Evolutionary conservation across 2,888 invertebrate species (phyloP).

Genomic region (Ectemnius continuus): DNA sequence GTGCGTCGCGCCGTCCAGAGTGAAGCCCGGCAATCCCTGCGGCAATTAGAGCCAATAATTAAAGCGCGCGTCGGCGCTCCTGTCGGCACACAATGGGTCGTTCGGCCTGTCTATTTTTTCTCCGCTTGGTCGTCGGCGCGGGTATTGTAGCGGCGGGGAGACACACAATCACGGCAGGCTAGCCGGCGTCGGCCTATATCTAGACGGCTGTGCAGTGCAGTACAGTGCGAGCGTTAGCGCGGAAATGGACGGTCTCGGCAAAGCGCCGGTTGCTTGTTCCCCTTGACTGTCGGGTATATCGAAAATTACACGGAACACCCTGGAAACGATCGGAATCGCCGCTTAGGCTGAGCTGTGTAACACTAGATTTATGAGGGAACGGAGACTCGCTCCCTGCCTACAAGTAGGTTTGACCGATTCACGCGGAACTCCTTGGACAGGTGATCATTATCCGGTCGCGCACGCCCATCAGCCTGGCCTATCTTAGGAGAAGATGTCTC

Average conservation of each 20-base stretch:
- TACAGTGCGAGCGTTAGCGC: not conserved
- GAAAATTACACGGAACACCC: constrained; percentile 14
- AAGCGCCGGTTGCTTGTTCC: not conserved
- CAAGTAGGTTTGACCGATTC: not conserved
- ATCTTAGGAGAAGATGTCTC: not conserved
- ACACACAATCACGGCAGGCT: no score
- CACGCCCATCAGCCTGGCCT: constrained; percentile 2
- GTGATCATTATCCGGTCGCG: constrained; percentile 18
- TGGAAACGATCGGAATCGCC: constrained; percentile 10
- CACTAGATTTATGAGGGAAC: constrained; percentile 12
- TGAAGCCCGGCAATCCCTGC: constrained; percentile 43
- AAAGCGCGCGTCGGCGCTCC: constrained; percentile 42
- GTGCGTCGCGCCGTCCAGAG: not conserved
- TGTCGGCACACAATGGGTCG: constrained; percentile 26
- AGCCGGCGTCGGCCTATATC: no score
- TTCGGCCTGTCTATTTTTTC: constrained; percentile 29
- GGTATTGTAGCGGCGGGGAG: constrained; percentile 21
- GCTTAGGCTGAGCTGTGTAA: not conserved
- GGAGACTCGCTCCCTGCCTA: not conserved
- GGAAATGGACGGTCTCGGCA: not conserved
- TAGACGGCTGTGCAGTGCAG: not conserved
- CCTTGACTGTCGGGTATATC: not conserved
- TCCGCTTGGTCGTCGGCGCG: not conserved
- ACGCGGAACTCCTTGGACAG: constrained; percentile 10
- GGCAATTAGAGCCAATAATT: constrained; percentile 57